These are phyloP conservation scores for Brachypterus glaber DNA, from an alignment of 2,888 invertebrate genomes.

Conservation along the genomic window DNA sequence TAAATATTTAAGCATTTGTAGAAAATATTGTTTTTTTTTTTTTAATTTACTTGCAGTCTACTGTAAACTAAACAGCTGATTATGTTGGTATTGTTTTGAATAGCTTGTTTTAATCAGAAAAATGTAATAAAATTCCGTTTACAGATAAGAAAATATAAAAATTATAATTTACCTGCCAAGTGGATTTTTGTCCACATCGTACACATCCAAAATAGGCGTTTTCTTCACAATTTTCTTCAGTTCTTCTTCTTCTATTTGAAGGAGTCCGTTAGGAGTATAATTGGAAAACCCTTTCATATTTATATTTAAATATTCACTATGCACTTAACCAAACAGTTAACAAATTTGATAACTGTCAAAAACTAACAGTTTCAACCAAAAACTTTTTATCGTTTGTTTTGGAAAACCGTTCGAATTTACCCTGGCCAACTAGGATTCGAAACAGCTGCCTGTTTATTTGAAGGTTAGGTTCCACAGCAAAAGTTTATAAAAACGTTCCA, in stretches of 20 bases:
- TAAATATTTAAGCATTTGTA: too few species aligned
- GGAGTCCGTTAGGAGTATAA: slow-evolving; percentile 60
- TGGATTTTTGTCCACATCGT: slow-evolving; percentile 73
- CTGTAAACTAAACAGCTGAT: too few species aligned
- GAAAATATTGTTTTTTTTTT: too few species aligned
- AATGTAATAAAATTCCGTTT: background rate
- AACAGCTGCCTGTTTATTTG: slow-evolving; percentile 26
- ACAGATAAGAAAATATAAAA: slow-evolving; percentile 4
- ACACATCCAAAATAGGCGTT: slow-evolving; percentile 65
- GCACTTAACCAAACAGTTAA: background rate
- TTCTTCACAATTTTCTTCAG: slow-evolving; percentile 59
- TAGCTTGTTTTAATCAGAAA: background rate
- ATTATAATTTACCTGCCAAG: slow-evolving; percentile 64
- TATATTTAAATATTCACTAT: background rate
- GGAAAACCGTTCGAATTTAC: slow-evolving; percentile 17
- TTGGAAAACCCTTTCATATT: slow-evolving; percentile 49
- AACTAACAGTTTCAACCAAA: background rate
- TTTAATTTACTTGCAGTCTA: too few species aligned
- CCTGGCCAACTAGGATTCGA: slow-evolving; percentile 20
- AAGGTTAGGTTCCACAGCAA: slow-evolving; percentile 19
- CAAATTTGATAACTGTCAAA: background rate
- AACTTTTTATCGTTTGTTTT: too few species aligned
- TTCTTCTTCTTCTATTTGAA: slow-evolving; percentile 60
- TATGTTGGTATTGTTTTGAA: too few species aligned
- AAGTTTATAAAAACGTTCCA: too few species aligned